Evolutionary conservation across 1,140 invertebrate species (phyloP).

Genomic region (Saxidomus purpurata): DNA sequence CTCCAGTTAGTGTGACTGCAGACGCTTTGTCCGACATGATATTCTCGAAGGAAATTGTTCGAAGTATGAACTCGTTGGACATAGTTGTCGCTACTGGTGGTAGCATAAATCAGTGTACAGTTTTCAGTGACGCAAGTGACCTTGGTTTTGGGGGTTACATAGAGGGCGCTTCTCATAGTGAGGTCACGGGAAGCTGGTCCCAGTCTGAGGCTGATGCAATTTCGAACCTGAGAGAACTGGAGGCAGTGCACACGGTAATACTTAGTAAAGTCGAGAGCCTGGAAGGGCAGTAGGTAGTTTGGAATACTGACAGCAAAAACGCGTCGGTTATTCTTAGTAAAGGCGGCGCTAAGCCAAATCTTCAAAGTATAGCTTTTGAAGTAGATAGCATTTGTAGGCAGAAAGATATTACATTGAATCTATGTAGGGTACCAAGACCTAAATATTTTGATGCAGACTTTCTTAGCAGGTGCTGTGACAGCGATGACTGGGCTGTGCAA

Average conservation of each 20-base stretch:
- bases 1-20: background rate
- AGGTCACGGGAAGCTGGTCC: background rate
- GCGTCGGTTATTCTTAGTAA: background rate
- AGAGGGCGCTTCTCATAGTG: background rate
- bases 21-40: background rate
- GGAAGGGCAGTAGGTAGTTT: background rate
- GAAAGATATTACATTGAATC: background rate
- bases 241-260: conserved; percentile 11
- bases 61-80: background rate
- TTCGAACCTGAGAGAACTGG: conserved; percentile 14
- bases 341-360: background rate
- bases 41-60: conserved; percentile 13
- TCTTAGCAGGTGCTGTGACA: background rate
- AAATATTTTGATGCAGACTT: conserved; percentile 21
- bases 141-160: conserved; percentile 6
- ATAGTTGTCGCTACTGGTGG: background rate
- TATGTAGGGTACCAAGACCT: background rate
- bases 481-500: background rate
- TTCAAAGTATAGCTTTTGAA: conserved; percentile 13
- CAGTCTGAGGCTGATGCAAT: background rate
- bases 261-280: background rate
- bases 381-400: background rate
- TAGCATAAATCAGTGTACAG: conserved; percentile 3
- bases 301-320: conserved; percentile 16
- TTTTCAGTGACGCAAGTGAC: background rate